A percentile compares a stretch with the other conserved stretches of the same genome.
Evolutionary conservation across 2,797 vertebrate species (phyloP).

Genomic region (Chaetodon trifasciatus): DNA sequence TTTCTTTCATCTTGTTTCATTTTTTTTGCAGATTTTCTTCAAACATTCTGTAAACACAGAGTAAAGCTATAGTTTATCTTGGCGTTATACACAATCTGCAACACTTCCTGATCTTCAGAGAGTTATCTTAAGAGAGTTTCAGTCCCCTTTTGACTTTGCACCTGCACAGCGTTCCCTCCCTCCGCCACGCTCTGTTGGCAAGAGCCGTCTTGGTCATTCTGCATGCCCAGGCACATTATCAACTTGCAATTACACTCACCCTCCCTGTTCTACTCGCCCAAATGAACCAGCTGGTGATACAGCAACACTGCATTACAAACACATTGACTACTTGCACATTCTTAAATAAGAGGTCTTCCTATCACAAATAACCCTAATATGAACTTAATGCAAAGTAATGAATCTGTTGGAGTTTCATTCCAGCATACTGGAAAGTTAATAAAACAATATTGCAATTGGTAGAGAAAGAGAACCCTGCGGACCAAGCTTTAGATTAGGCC

Average conservation of each 20-base stretch:
- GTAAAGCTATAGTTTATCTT: constrained; percentile 20
- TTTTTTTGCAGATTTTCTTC: not conserved
- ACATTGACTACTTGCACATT: constrained; percentile 78
- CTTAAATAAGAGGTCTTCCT: constrained; percentile 91
- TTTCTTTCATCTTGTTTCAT: not conserved
- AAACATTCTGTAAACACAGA: not conserved
- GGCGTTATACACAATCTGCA: constrained; percentile 35
- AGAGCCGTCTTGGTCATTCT: constrained; percentile 73
- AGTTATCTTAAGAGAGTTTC: constrained; percentile 55
- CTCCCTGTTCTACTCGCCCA: constrained; percentile 57
- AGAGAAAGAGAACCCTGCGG: constrained; percentile 79
- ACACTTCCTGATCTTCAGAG: constrained; percentile 42
- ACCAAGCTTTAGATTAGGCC: constrained; percentile 92
- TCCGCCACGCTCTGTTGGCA: constrained; percentile 60
- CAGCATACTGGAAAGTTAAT: constrained; percentile 93
- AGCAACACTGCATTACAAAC: constrained; percentile 63
- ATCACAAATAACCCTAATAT: constrained; percentile 93
- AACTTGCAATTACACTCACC: constrained; percentile 77
- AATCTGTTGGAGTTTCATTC: constrained; percentile 89
- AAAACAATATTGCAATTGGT: constrained; percentile 89
- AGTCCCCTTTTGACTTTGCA: constrained; percentile 75
- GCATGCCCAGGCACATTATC: constrained; percentile 78
- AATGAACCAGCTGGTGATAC: constrained; percentile 77
- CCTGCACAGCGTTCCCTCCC: constrained; percentile 69
- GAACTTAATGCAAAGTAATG: constrained; percentile 95